These are phyloP conservation scores for Wiebesia pumilae DNA, from an alignment of 1,140 invertebrate genomes.

Conservation along the genomic window DNA sequence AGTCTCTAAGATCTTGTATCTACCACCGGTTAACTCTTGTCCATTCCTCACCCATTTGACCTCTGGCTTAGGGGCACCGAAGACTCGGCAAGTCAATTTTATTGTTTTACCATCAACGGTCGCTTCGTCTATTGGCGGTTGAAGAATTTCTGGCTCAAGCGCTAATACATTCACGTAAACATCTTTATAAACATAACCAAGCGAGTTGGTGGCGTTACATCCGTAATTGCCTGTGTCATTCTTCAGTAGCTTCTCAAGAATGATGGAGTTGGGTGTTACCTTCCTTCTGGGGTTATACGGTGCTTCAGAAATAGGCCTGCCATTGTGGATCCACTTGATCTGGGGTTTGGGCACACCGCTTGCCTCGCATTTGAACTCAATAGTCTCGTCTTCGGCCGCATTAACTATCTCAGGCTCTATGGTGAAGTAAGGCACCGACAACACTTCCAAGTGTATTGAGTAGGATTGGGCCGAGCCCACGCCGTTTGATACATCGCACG, in stretches of 20 bases:
- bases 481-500: slow-evolving; percentile 93
- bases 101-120: slow-evolving; percentile 90
- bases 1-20: slow-evolving; percentile 82
- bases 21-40: slow-evolving; percentile 88
- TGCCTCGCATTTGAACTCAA: slow-evolving; percentile 91
- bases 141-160: slow-evolving; percentile 91
- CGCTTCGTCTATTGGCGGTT: slow-evolving; percentile 85
- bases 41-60: slow-evolving; percentile 94
- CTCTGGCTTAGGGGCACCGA: slow-evolving; percentile 94
- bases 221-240: slow-evolving; percentile 98
- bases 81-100: slow-evolving; percentile 92
- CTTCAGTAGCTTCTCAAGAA: slow-evolving; percentile 88
- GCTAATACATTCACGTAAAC: slow-evolving; percentile 97
- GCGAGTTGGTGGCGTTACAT: slow-evolving; percentile 98
- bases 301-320: slow-evolving; percentile 87
- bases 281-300: slow-evolving; percentile 83
- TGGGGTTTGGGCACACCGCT: slow-evolving; percentile 91
- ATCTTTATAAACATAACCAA: slow-evolving; percentile 98
- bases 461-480: slow-evolving; percentile 89
- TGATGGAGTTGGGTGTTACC: slow-evolving; percentile 84
- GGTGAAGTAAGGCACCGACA: slow-evolving; percentile 93
- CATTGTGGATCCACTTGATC: slow-evolving; percentile 98
- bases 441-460: slow-evolving; percentile 87
- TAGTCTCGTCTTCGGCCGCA: slow-evolving; percentile 92
- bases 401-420: slow-evolving; percentile 92